phyloP scores from a whole-genome alignment of 2,113 vertebrate species.

The Enhydra lutris region DNA sequence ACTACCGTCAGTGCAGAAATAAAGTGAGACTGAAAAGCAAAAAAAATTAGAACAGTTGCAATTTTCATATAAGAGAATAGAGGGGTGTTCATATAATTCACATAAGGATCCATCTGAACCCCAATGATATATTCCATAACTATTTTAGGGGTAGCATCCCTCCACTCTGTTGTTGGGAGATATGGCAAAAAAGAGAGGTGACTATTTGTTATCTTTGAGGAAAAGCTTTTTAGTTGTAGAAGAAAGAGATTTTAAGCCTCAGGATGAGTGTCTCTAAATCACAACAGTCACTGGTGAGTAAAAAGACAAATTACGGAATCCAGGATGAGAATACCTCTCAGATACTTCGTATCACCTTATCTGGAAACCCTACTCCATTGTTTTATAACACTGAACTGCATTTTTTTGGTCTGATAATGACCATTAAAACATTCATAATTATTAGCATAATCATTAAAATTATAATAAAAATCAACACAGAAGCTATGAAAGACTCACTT shows the following conservation, averaged over 20 bases:
- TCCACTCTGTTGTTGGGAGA: background rate
- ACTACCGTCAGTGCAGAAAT: constrained; percentile 98
- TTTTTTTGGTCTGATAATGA: background rate
- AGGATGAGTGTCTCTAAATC: background rate
- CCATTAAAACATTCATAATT: background rate
- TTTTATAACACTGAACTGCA: background rate
- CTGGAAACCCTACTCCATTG: background rate
- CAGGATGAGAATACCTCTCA: background rate
- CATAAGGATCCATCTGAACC: background rate
- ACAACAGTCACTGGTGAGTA: background rate
- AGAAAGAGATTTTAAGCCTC: background rate
- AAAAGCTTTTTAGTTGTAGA: background rate
- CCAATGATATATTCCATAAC: background rate
- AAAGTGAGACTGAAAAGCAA: constrained; percentile 87
- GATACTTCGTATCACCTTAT: background rate
- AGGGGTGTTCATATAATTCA: background rate
- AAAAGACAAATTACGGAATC: background rate
- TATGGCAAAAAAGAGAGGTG: background rate
- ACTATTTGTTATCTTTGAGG: background rate
- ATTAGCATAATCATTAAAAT: constrained; percentile 11
- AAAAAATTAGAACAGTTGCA: constrained; percentile 44
- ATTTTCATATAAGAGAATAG: constrained; percentile 4
- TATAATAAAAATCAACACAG: background rate
- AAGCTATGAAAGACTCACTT: background rate
- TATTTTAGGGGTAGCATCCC: background rate